Percentiles rank a stretch among this genome's conserved stretches.
phyloP scores from a whole-genome alignment of 2,113 vertebrate genomes.

The Anguilla rostrata region DNA sequence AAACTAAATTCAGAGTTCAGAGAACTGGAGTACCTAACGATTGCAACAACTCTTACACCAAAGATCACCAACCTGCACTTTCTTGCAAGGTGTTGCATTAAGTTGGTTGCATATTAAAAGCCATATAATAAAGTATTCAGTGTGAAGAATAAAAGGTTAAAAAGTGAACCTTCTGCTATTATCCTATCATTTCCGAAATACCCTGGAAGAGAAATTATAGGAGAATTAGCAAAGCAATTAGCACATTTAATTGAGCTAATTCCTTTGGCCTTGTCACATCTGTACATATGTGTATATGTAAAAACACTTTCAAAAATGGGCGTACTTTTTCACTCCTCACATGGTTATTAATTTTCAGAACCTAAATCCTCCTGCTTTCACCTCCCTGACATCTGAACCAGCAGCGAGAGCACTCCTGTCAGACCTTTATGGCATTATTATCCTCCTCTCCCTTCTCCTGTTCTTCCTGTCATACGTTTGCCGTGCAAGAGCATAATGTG shows the following conservation, averaged over 20 bases:
- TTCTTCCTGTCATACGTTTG: constrained; percentile 12
- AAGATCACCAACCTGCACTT: neutral
- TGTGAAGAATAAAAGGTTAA: constrained; percentile 55
- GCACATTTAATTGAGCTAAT: constrained; percentile 78
- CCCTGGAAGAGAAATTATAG: constrained; percentile 71
- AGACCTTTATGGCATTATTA: constrained; percentile 22
- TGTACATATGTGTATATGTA: constrained; percentile 53
- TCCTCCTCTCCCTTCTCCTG: neutral
- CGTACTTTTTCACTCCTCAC: constrained; percentile 45
- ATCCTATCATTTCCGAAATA: constrained; percentile 64
- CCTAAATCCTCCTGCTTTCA: constrained; percentile 61
- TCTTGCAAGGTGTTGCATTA: neutral
- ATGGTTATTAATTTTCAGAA: constrained; percentile 58
- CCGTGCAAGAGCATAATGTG: constrained; percentile 3
- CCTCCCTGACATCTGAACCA: constrained; percentile 66
- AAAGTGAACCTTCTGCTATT: constrained; percentile 65
- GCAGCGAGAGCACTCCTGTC: constrained; percentile 27
- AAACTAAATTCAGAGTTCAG: neutral
- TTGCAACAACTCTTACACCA: neutral
- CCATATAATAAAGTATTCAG: constrained; percentile 21
- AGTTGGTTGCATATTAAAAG: constrained; percentile 12
- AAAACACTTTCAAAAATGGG: constrained; percentile 50
- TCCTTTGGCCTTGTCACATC: constrained; percentile 72
- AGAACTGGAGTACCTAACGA: neutral
- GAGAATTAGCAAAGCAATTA: constrained; percentile 80